Conservation (phyloP, 2,797 vertebrate genomes). For the Lepilemur septentrionalis region DNA sequence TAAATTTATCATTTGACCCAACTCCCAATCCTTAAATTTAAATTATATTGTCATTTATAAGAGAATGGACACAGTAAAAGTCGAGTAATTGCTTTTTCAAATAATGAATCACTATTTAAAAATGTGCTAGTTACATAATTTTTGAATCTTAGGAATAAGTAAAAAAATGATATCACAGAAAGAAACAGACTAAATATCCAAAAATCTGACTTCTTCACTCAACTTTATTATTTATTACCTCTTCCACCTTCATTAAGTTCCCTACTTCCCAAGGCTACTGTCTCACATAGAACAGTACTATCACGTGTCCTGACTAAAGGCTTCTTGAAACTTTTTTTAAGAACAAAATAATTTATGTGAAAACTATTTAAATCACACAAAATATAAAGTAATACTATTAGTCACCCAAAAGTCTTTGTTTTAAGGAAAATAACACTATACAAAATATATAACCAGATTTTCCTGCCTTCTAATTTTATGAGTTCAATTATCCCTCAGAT, state of each 20-base stretch:
- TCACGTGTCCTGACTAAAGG: not conserved
- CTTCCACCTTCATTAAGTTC: not conserved
- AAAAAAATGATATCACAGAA: not conserved
- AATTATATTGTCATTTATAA: not conserved
- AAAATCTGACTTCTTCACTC: not conserved
- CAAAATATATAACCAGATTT: not conserved
- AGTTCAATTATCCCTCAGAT: not conserved
- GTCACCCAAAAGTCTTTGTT: not conserved
- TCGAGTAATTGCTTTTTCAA: not conserved
- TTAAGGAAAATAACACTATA: not conserved
- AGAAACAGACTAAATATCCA: not conserved
- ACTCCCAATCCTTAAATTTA: not conserved
- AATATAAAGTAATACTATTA: not conserved
- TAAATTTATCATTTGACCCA: not conserved
- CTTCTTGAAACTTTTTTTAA: not conserved
- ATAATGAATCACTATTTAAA: not conserved
- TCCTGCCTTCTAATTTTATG: slow-evolving; percentile 28
- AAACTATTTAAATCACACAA: slow-evolving; percentile 44
- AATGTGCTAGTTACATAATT: not conserved
- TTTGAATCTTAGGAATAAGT: not conserved
- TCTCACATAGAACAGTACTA: not conserved
- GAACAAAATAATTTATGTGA: not conserved
- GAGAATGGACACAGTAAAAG: not conserved
- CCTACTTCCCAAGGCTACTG: not conserved
- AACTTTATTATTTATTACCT: not conserved